phyloP scores from a whole-genome alignment of 2,888 invertebrate species.

The Drosophila robusta region DNA sequence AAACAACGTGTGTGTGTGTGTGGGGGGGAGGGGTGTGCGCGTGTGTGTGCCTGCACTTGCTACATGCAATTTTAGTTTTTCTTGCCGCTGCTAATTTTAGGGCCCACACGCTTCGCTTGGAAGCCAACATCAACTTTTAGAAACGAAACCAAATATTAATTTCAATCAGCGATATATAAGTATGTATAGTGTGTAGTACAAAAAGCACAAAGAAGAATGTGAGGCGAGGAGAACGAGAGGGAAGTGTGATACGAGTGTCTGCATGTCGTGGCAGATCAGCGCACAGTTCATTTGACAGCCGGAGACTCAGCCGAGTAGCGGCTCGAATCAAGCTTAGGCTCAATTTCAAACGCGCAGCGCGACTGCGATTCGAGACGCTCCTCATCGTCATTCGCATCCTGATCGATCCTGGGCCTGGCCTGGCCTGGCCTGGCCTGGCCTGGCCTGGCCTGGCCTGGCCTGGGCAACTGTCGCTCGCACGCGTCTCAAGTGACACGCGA shows the following conservation, averaged over 20 bases:
- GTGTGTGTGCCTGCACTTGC: conserved; percentile 32
- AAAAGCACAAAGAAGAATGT: neutral
- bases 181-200: neutral
- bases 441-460: conserved; percentile 18
- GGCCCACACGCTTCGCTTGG: conserved; percentile 64
- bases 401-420: conserved; percentile 3
- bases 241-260: conserved; percentile 69
- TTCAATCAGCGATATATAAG: conserved; percentile 60
- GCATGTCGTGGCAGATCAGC: conserved; percentile 62
- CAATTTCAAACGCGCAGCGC: conserved; percentile 72
- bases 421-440: no score
- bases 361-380: conserved; percentile 26
- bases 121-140: conserved; percentile 57
- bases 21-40: neutral
- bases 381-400: conserved; percentile 20
- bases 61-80: conserved; percentile 18
- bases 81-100: conserved; percentile 22
- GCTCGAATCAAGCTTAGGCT: conserved; percentile 60
- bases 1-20: neutral
- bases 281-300: conserved; percentile 70
- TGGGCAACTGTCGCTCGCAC: conserved; percentile 81
- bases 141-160: conserved; percentile 72
- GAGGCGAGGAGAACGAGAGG: conserved; percentile 14
- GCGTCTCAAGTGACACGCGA: conserved; percentile 84
- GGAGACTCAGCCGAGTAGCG: conserved; percentile 45